Base-by-base conservation (phyloP, 2,888 invertebrate species). In the Agrotis ipsilon region DNA sequence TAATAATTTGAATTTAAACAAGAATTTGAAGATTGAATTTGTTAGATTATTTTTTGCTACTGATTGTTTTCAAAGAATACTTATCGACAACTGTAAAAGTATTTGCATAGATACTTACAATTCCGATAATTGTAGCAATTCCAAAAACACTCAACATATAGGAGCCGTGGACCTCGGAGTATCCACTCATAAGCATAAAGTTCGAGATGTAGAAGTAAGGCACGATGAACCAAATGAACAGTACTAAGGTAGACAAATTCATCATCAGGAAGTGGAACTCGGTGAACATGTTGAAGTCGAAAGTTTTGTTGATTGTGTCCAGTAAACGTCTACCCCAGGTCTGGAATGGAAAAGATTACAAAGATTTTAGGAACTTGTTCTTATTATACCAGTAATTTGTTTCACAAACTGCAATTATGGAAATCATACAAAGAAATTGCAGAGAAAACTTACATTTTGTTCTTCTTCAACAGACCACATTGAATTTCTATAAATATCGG, bases 151-250 rank as follows among this genome's bases (percentile, higher is more conserved):
- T 98, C 84, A 99, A 96, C 85, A 99, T 97, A 86, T 97, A 97
- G 16, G 98, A 98, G 13, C 98, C 98, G 64, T 97, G 97, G 0
- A 96, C 95, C 84, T 98, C 97, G 3, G 97, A 97, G 84, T 97
- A 97, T 14, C 97, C 97, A 67, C 86, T 92, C 78, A 88, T 89
- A 48, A 96, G 96, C 95, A 98, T 97, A 90, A 98, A 98, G 87
- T 98, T 98, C 48, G 98, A 98, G 79, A 99, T 97, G 94, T 98
- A 99, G 91, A 99, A 98, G 94, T 99, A 99, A 51, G 99, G 99
- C 75, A 99, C 98, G 88, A 99, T 99, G 92, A 98, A 98, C 98
- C 99, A 99, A 87, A 98, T 98, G 94, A 99, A 99, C 65, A 99
- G 96, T 72, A 99, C 97, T 83, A 99, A 97, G 70, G 99, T 99